Evolutionary conservation across 1,140 invertebrate species (phyloP).

Genomic region (Carcinoscorpius rotundicauda): DNA sequence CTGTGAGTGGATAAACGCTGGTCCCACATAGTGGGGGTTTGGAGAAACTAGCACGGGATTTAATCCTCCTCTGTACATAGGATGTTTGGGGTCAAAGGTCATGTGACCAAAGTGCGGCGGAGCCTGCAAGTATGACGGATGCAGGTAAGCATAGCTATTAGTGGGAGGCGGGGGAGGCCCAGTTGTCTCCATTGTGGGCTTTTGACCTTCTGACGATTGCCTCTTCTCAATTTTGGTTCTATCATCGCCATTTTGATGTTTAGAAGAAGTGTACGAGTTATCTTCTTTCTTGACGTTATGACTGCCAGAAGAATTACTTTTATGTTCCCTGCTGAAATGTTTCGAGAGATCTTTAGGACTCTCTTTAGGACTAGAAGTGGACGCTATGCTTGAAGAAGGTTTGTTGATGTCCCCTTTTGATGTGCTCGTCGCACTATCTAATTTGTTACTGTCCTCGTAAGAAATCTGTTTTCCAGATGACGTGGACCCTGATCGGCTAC

Average conservation of each 20-base stretch:
- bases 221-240: constrained; percentile 33
- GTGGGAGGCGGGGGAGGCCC: constrained; percentile 79
- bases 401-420: too few relatives aligned
- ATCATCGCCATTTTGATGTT: constrained; percentile 33
- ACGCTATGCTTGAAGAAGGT: too few relatives aligned
- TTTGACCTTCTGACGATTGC: constrained; percentile 70
- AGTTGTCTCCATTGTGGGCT: constrained; percentile 84
- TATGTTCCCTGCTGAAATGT: too few relatives aligned
- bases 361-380: too few relatives aligned
- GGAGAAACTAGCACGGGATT: constrained; percentile 56
- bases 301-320: too few relatives aligned
- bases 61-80: constrained; percentile 51
- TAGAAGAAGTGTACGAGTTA: not conserved
- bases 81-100: constrained; percentile 57
- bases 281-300: constrained; percentile 15
- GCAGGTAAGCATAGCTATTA: constrained; percentile 62
- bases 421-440: too few relatives aligned
- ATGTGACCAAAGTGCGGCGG: constrained; percentile 51
- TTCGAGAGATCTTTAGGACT: too few relatives aligned
- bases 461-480: too few relatives aligned
- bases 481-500: too few relatives aligned
- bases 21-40: constrained; percentile 44
- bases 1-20: constrained; percentile 52
- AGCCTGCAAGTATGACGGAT: constrained; percentile 59
- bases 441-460: too few relatives aligned